phyloP scores from a whole-genome alignment of 2,888 invertebrate genomes.

The Piscicola geometra region DNA sequence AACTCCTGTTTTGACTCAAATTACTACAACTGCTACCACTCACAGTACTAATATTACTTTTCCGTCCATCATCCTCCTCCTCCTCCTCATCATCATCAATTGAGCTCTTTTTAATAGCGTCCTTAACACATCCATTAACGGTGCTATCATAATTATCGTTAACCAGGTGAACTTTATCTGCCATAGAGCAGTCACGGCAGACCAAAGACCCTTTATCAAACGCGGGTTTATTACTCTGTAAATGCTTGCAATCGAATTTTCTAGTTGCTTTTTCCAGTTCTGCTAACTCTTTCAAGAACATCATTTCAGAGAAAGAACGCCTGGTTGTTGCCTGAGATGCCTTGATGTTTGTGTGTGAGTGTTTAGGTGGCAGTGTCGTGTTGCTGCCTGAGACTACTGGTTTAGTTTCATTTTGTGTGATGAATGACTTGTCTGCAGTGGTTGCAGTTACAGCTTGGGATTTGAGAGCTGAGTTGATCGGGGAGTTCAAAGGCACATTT shows the following conservation, averaged over 20 bases:
- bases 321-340: not conserved
- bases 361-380: not conserved
- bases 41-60: no score
- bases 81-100: not conserved
- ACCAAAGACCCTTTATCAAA: not conserved
- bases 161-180: constrained; percentile 1
- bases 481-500: no score
- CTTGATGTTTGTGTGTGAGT: not conserved
- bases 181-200: not conserved
- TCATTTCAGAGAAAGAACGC: no score
- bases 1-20: not conserved
- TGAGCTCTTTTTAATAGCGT: no score
- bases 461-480: no score
- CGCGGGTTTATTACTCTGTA: not conserved
- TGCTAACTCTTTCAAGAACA: not conserved
- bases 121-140: no score
- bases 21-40: not conserved
- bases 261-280: not conserved
- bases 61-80: not conserved
- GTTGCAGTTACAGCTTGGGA: no score
- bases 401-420: no score
- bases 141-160: not conserved
- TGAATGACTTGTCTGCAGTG: no score
- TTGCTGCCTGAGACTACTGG: no score
- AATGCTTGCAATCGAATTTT: not conserved